Percentiles rank a stretch among this genome's conserved stretches.
These are phyloP conservation scores for Acheta domesticus DNA, from an alignment of 2,888 invertebrate genomes.

Conservation along the genomic window DNA sequence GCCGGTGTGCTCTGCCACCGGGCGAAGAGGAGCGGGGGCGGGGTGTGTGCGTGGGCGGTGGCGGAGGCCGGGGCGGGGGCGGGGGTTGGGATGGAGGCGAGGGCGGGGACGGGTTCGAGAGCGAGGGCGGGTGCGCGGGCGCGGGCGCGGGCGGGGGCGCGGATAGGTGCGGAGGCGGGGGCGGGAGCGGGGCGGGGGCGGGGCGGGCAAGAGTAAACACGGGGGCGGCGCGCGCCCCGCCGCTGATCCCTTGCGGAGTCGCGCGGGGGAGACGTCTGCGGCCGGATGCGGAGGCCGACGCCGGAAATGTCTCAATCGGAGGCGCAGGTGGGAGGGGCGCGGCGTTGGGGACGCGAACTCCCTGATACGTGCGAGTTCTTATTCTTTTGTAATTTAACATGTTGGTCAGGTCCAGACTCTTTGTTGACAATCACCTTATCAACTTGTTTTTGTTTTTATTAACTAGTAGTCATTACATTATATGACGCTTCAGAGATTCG, in stretches of 20 bases:
- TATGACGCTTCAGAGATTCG: no score
- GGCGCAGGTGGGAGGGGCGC: background rate
- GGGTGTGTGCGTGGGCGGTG: no score
- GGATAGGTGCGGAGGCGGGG: background rate
- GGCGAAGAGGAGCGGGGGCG: no score
- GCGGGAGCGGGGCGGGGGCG: background rate
- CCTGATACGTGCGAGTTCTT: no score
- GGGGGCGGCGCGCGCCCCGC: background rate
- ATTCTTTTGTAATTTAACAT: no score
- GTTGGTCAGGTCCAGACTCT: no score
- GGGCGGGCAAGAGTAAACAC: background rate
- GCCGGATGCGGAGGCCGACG: background rate
- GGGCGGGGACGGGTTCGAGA: background rate
- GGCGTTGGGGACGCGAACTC: no score
- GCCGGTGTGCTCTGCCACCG: no score
- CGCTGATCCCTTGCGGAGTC: background rate
- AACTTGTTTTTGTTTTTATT: no score
- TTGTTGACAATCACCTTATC: no score
- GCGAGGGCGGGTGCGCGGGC: background rate
- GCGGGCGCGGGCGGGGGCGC: background rate
- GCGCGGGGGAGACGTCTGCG: background rate
- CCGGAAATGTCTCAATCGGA: background rate
- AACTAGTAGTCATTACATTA: no score
- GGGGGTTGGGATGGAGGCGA: no score
- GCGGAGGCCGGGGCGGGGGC: background rate